phyloP scores from a whole-genome alignment of 2,888 invertebrate genomes.

The Catocala fraxini region DNA sequence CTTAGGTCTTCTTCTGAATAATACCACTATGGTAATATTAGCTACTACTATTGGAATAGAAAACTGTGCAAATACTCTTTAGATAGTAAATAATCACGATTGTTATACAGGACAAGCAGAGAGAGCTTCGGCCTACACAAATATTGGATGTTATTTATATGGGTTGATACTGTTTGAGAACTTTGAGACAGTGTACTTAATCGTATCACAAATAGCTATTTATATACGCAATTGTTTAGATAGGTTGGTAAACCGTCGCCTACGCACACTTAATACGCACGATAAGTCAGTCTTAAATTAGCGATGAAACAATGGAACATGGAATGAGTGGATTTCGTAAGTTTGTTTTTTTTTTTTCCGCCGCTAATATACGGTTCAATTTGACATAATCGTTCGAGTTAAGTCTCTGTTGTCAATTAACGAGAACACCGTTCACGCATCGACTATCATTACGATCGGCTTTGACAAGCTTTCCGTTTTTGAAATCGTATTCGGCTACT shows the following conservation, averaged over 20 bases:
- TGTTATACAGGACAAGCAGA: slow-evolving; percentile 3
- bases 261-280: slow-evolving; percentile 49
- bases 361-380: slow-evolving; percentile 17
- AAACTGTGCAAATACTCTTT: background rate
- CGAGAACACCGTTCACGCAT: slow-evolving; percentile 49
- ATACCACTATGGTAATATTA: no score
- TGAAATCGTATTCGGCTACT: slow-evolving; percentile 37
- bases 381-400: slow-evolving; percentile 30
- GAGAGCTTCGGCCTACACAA: slow-evolving; percentile 1
- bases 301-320: slow-evolving; percentile 49
- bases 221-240: slow-evolving; percentile 49
- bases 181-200: slow-evolving; percentile 22
- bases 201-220: slow-evolving; percentile 40
- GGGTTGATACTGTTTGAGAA: slow-evolving; percentile 24
- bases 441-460: slow-evolving; percentile 52
- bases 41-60: no score
- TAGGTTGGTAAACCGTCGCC: slow-evolving; percentile 49
- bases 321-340: slow-evolving; percentile 34
- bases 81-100: background rate
- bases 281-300: slow-evolving; percentile 53
- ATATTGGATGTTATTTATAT: slow-evolving; percentile 16
- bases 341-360: slow-evolving; percentile 29
- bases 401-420: slow-evolving; percentile 44
- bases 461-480: slow-evolving; percentile 62
- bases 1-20: no score